Conservation (phyloP, 2,888 invertebrate genomes). For the Tryphoninae sp. region DNA sequence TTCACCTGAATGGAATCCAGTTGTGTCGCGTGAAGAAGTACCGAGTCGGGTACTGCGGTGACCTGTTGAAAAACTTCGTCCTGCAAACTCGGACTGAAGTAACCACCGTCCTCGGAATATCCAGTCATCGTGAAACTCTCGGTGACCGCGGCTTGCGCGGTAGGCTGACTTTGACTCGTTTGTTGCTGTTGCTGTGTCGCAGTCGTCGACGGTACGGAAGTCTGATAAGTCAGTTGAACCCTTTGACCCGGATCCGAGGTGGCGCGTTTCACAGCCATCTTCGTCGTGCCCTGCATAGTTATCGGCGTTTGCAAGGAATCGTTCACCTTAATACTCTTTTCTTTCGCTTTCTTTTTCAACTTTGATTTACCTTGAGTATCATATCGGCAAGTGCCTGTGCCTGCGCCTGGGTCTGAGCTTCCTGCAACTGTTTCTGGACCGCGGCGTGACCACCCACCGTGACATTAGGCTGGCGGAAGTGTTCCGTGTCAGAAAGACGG, state of each 20-base stretch:
- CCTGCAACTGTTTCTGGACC: constrained; percentile 79
- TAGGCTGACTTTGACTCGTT: constrained; percentile 67
- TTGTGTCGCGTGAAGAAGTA: constrained; percentile 87
- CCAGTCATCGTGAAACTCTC: constrained; percentile 80
- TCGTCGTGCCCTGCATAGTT: constrained; percentile 77
- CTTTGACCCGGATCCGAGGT: constrained; percentile 89
- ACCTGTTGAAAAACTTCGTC: constrained; percentile 91
- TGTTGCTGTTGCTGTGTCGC: constrained; percentile 67
- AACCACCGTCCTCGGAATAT: constrained; percentile 80
- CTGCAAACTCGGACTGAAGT: constrained; percentile 82
- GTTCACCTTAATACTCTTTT: constrained; percentile 81
- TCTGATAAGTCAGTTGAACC: constrained; percentile 82
- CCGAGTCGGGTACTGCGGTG: constrained; percentile 84
- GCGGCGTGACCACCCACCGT: constrained; percentile 76
- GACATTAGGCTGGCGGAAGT: constrained; percentile 81
- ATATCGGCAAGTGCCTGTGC: constrained; percentile 91
- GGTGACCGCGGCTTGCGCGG: constrained; percentile 74
- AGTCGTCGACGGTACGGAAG: constrained; percentile 75
- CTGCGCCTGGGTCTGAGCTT: constrained; percentile 84
- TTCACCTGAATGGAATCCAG: constrained; percentile 81
- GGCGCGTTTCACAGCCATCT: constrained; percentile 87
- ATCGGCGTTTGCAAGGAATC: neutral
- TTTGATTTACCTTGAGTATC: constrained; percentile 83
- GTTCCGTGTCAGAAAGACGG: constrained; percentile 84
- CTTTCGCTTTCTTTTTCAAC: constrained; percentile 82